Evolutionary conservation across 53 echinoderm and acorn worm species (phyloP).

Genomic region (Luidia sarsii): DNA sequence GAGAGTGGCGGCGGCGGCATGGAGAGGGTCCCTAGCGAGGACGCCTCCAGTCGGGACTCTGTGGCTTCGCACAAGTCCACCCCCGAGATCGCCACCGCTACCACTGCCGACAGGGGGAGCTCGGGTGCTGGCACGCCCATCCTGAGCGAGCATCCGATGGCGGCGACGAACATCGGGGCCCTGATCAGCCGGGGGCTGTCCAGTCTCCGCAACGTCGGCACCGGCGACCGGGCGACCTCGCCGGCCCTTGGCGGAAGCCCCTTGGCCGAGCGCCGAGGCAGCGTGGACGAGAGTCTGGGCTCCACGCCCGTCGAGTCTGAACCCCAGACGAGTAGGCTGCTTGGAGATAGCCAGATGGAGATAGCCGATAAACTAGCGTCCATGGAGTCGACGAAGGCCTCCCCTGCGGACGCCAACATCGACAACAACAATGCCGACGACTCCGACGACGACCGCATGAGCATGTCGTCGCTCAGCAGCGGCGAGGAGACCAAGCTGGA

Average conservation of each 20-base stretch:
- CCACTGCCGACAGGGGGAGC: constrained; percentile 7
- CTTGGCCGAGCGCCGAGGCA: constrained; percentile 19
- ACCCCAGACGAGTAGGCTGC: constrained; percentile 46
- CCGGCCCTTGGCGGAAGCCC: constrained; percentile 29
- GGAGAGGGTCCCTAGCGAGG: too few relatives aligned
- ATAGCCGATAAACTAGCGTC: constrained; percentile 39
- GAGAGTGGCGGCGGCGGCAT: constrained; percentile 1
- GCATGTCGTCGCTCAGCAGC: constrained; percentile 86
- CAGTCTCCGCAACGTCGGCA: constrained; percentile 55
- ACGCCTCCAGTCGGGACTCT: constrained; percentile 35
- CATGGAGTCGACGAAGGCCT: neutral
- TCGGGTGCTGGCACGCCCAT: constrained; percentile 36
- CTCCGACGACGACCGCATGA: constrained; percentile 80
- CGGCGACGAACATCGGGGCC: constrained; percentile 33
- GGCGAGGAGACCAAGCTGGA: constrained; percentile 68
- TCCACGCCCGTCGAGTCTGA: constrained; percentile 69
- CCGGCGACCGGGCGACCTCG: constrained; percentile 48
- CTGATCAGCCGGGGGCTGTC: constrained; percentile 62
- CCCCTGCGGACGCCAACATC: constrained; percentile 11
- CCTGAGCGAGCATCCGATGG: constrained; percentile 19
- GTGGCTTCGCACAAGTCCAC: constrained; percentile 29
- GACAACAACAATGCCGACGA: too few relatives aligned
- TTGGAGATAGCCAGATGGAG: constrained; percentile 6
- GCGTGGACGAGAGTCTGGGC: constrained; percentile 59
- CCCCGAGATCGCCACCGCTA: constrained; percentile 25